Evolutionary conservation across 2,888 invertebrate genomes (phyloP).

Genomic region (Trachelus troglodyta): DNA sequence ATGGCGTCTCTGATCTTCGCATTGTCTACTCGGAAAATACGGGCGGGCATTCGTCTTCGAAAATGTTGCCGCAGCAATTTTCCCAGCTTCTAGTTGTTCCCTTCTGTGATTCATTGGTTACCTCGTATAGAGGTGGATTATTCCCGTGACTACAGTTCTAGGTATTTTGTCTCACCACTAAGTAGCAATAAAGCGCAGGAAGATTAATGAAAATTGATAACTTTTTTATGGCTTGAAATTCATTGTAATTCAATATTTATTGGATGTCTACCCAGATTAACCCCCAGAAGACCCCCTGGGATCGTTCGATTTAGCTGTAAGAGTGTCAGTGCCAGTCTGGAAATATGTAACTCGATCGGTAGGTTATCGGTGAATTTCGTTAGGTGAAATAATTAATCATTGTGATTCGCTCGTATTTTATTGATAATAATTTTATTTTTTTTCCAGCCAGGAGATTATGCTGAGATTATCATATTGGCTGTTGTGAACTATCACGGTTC

Average conservation of each 20-base stretch:
- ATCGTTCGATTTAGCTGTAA: background rate
- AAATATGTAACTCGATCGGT: background rate
- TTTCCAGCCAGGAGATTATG: background rate
- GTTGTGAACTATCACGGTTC: background rate
- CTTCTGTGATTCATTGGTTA: background rate
- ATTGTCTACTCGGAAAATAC: constrained; percentile 26
- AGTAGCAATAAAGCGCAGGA: background rate
- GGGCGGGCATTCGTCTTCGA: background rate
- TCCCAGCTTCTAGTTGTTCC: background rate
- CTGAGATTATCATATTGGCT: no score
- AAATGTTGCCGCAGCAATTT: background rate
- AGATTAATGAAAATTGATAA: background rate
- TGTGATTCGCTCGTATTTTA: background rate
- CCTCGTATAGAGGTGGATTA: background rate
- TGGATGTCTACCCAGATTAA: background rate
- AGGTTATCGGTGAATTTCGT: background rate
- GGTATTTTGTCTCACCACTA: background rate
- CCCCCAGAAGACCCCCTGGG: background rate
- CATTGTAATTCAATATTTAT: background rate
- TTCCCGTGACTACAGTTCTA: background rate
- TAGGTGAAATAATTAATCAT: background rate
- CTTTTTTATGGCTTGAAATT: background rate
- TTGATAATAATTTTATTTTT: background rate
- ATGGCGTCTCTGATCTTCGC: constrained; percentile 31
- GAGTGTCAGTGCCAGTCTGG: background rate